A percentile compares a stretch with the other conserved stretches of the same genome.
These are phyloP conservation scores for Camptogramma bilineatum DNA, from an alignment of 2,888 invertebrate genomes.

Conservation along the genomic window DNA sequence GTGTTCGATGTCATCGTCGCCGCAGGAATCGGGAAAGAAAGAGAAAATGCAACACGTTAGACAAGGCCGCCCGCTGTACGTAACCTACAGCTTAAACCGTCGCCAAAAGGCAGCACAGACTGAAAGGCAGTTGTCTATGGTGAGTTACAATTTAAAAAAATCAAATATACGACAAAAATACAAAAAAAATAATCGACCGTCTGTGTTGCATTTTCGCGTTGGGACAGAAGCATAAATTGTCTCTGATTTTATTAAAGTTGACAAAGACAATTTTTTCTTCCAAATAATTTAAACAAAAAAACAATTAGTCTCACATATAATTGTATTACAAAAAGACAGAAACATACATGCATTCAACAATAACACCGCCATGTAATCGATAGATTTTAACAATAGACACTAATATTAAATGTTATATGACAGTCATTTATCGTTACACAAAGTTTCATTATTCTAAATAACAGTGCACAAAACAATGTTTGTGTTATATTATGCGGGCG, in stretches of 20 bases:
- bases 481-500: conserved; percentile 17
- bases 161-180: conserved; percentile 39
- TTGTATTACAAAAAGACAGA: conserved; percentile 70
- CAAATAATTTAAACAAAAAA: too few relatives aligned
- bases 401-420: neutral
- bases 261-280: conserved; percentile 34
- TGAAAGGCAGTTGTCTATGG: conserved; percentile 56
- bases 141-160: conserved; percentile 36
- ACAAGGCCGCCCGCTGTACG: conserved; percentile 63
- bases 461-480: neutral
- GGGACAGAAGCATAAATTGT: conserved; percentile 58
- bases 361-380: conserved; percentile 55
- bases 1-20: conserved; percentile 46
- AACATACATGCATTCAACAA: conserved; percentile 64
- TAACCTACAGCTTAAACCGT: conserved; percentile 52
- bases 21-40: conserved; percentile 76
- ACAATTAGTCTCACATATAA: conserved; percentile 60
- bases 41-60: conserved; percentile 85
- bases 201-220: conserved; percentile 84
- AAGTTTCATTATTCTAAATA: neutral
- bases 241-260: conserved; percentile 40
- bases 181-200: conserved; percentile 70
- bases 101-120: conserved; percentile 85
- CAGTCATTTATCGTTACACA: conserved; percentile 9
- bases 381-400: conserved; percentile 19